phyloP scores from a whole-genome alignment of 2,888 invertebrate species.

The Nomada flava region DNA sequence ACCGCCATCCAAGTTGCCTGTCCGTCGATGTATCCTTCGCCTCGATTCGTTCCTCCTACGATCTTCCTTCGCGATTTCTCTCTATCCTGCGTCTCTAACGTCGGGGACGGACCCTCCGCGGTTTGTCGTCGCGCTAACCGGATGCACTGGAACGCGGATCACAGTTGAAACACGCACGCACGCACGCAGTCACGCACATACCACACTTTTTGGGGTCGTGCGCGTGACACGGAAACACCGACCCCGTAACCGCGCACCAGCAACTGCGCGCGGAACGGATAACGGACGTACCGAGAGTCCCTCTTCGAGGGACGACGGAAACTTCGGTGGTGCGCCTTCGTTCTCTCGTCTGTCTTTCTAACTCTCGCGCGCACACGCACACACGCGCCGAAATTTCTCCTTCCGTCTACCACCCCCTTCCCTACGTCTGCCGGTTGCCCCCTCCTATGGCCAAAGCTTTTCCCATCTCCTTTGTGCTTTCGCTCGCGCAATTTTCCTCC shows the following conservation, averaged over 20 bases:
- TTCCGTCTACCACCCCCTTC: constrained; percentile 19
- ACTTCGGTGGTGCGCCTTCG: constrained; percentile 65
- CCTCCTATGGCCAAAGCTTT: background rate
- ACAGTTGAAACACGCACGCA: constrained; percentile 33
- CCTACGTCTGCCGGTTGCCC: background rate
- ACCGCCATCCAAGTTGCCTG: background rate
- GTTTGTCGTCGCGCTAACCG: constrained; percentile 33
- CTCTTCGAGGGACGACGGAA: constrained; percentile 69
- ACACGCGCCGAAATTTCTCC: constrained; percentile 36
- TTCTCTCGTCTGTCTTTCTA: constrained; percentile 58
- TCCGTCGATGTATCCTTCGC: background rate
- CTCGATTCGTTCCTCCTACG: background rate
- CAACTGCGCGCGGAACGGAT: constrained; percentile 66
- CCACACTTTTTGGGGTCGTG: constrained; percentile 53
- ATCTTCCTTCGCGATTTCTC: background rate
- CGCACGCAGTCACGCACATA: constrained; percentile 54
- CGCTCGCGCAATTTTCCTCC: constrained; percentile 31
- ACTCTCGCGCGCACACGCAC: constrained; percentile 43
- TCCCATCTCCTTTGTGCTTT: constrained; percentile 21
- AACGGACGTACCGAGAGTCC: constrained; percentile 65
- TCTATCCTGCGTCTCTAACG: background rate
- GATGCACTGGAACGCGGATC: constrained; percentile 30
- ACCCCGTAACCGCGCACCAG: constrained; percentile 67
- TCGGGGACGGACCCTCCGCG: constrained; percentile 3
- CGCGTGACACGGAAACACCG: constrained; percentile 68